Base-by-base conservation (phyloP, 1,140 invertebrate species). In the Bathynomus jamesi region DNA sequence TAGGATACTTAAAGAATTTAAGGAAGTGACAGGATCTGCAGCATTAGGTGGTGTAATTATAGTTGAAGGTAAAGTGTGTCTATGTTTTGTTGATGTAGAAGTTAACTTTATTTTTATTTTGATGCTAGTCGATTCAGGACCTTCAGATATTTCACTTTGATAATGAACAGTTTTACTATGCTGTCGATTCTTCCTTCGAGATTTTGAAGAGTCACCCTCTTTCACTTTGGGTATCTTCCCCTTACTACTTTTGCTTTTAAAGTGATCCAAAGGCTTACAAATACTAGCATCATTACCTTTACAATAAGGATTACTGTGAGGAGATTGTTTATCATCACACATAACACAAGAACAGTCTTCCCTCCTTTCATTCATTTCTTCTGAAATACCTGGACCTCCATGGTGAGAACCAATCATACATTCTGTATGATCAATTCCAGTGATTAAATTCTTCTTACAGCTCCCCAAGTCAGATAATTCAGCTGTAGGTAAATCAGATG, bases 101-200 rank as follows among this genome's bases (percentile, higher is more conserved):
- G 67, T 69, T 0, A 46, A 28, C 13, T 69, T 69, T 28, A 69
- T 28, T 30, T 69, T 69, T 24, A 69, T 53, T 61, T 69, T 69
- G 27, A 69, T 69, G 32, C 67, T 60, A 21, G 13, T 27, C 21
- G 67, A 69, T 61, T 69, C 46, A 8, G 67, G 46, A 61, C 61
- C 67, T 13, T 29, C 30, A 61, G 67, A 61, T 30, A 69, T 69
- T 61, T 69, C 67, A 30, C 67, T 69, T 60, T 61, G 21, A 30
- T 69, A 69, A 53, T 53, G 40, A 5, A 2, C 11, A 53, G 13
- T 53, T 53, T 53, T 53, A 53, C 5, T 53, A 53, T 21, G 13
- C 21, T 17, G 21, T 5, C 5, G 2, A 53, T 21, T 53, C 40
- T 53, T 53, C 21, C 40, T 11, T 21, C 2, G 21, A 17, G 40